Percentiles rank a stretch among this genome's conserved stretches.
phyloP scores from a whole-genome alignment of 2,888 invertebrate genomes.

The Macaria liturata region DNA sequence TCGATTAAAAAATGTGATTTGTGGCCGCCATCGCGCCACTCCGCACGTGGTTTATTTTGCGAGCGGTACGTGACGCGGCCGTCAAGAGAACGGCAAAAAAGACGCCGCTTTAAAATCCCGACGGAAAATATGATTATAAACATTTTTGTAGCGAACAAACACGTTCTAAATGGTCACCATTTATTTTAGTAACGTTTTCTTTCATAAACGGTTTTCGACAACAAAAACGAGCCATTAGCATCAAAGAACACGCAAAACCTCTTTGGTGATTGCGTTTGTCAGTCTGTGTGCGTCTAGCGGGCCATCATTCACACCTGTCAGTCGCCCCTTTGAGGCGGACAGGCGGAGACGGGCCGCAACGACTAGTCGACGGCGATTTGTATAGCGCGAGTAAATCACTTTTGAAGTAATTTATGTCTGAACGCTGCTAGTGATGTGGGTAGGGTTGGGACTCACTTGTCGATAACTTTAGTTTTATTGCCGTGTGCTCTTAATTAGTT shows the following conservation, averaged over 20 bases:
- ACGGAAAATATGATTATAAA: conserved; percentile 42
- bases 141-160: conserved; percentile 35
- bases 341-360: conserved; percentile 64
- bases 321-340: conserved; percentile 61
- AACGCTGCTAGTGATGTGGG: conserved; percentile 58
- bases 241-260: conserved; percentile 58
- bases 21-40: conserved; percentile 74
- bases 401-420: conserved; percentile 77
- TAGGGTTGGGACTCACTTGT: conserved; percentile 23
- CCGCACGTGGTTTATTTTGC: conserved; percentile 79
- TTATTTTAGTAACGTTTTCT: conserved; percentile 39
- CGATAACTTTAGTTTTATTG: conserved; percentile 4
- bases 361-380: conserved; percentile 71
- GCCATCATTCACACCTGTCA: conserved; percentile 71
- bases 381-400: conserved; percentile 77
- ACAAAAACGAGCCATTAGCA: conserved; percentile 61
- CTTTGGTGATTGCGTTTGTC: conserved; percentile 64
- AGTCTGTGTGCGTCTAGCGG: conserved; percentile 60
- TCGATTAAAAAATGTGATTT: conserved; percentile 83
- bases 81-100: conserved; percentile 63
- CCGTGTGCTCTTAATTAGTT: too few species aligned
- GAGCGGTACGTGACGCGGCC: conserved; percentile 71
- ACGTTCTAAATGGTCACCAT: conserved; percentile 16
- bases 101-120: conserved; percentile 46
- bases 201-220: conserved; percentile 41